Conservation (phyloP, 2,888 invertebrate genomes). For the Amaurobius ferox region DNA sequence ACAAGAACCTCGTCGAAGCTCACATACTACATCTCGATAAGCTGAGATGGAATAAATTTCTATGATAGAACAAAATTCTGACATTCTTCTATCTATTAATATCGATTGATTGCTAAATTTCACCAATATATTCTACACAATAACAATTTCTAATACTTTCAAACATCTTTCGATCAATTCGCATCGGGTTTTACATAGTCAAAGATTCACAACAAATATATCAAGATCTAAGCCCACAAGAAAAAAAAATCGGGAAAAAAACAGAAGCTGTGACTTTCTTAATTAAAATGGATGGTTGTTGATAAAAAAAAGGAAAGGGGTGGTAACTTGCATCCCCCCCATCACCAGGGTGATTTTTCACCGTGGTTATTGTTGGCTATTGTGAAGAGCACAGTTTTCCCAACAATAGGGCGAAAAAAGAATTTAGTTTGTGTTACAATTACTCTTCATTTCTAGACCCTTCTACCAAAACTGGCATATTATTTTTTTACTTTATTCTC, state of each 20-base stretch:
- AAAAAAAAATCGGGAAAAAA: background rate
- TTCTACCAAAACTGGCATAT: background rate
- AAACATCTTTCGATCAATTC: too few species aligned
- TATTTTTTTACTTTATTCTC: background rate
- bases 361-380: constrained; percentile 56
- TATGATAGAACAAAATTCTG: too few species aligned
- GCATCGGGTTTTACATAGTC: too few species aligned
- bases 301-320: constrained; percentile 21
- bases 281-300: constrained; percentile 64
- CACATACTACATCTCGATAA: too few species aligned
- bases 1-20: too few species aligned
- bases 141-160: too few species aligned
- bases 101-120: too few species aligned
- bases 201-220: too few species aligned
- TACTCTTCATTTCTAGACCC: constrained; percentile 52
- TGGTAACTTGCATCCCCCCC: background rate
- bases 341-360: constrained; percentile 52
- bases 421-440: constrained; percentile 24
- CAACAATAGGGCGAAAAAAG: constrained; percentile 33
- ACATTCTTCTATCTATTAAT: too few species aligned
- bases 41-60: too few species aligned
- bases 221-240: background rate
- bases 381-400: constrained; percentile 43
- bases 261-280: background rate
- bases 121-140: too few species aligned